Conservation (phyloP, 2,888 invertebrate genomes). For the Nomada fabriciana region DNA sequence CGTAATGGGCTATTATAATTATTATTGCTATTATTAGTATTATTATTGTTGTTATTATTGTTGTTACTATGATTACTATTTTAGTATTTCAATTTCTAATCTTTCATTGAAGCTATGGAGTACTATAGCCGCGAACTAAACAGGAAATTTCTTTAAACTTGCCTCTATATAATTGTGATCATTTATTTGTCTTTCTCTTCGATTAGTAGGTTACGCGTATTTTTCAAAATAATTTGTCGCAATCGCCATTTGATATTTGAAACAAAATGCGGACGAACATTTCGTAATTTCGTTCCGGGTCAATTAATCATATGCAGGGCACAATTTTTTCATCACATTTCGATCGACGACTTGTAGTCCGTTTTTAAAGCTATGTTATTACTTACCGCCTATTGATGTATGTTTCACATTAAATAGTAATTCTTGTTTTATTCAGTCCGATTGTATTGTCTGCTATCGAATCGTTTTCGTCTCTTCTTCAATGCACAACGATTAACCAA, state of each 20-base stretch:
- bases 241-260: neutral
- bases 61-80: neutral
- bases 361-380: conserved; percentile 39
- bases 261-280: conserved; percentile 4
- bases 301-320: conserved; percentile 67
- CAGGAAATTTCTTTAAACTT: conserved; percentile 38
- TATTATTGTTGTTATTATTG: neutral
- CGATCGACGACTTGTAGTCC: conserved; percentile 47
- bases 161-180: neutral
- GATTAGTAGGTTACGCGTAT: conserved; percentile 13
- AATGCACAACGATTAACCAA: neutral
- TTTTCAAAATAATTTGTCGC: conserved; percentile 14
- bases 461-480: neutral
- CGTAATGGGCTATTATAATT: neutral
- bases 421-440: conserved; percentile 38
- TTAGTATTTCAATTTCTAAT: conserved; percentile 16
- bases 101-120: conserved; percentile 27
- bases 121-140: conserved; percentile 19
- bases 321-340: conserved; percentile 65
- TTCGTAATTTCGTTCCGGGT: conserved; percentile 50
- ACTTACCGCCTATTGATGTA: conserved; percentile 45
- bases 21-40: neutral
- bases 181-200: neutral
- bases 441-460: conserved; percentile 8
- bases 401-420: conserved; percentile 46